Evolutionary conservation across 1,140 invertebrate genomes (phyloP), one percentile per base, ranked within the genome.

Genomic region (Bathynomus jamesi): DNA sequence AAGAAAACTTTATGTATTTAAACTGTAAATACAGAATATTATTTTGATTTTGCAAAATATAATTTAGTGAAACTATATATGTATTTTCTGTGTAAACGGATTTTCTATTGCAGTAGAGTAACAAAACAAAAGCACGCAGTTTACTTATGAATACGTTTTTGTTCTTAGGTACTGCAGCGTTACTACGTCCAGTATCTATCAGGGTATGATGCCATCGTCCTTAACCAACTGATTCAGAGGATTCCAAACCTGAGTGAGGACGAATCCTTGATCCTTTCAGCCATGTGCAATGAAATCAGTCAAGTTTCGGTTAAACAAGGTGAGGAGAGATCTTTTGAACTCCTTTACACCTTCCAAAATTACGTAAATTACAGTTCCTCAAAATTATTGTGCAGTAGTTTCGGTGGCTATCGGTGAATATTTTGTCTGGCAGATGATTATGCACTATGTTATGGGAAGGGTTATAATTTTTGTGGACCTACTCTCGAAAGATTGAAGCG

Each of bases 171-270:
- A 2, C 92, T 99, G 84, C 95, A 99, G 82, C 86, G 95, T 72
- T 99, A 99, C 83, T 99, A 98, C 83, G 91, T 98, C 25, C 96
- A 98, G 83, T 99, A 96, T 85, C 84, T 99, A 31, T 89, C 91
- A 30, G 94, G 95, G 10, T 98, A 94, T 84, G 97, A 99, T 86
- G 92, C 95, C 31, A 91, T 95, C 25, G 89, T 91, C 70, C 82
- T 99, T 0, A 94, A 95, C 81, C 89, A 97, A 78, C 88, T 94
- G 76, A 94, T 98, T 81, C 94, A 96, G 82, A 91, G 89, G 83
- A 81, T 93, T 31, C 86, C 90, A 78, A 87, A 90, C 62, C 75
- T 84, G 76, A 91, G 94, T 1, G 96, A 98, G 82, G 95, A 98
- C 82, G 96, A 99, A 82, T 93, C 92, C 78, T 86, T 95, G 32